A percentile compares a stretch with the other conserved stretches of the same genome.
Evolutionary conservation across 1,140 invertebrate species (phyloP).

Genomic region (Philaenus spumarius): DNA sequence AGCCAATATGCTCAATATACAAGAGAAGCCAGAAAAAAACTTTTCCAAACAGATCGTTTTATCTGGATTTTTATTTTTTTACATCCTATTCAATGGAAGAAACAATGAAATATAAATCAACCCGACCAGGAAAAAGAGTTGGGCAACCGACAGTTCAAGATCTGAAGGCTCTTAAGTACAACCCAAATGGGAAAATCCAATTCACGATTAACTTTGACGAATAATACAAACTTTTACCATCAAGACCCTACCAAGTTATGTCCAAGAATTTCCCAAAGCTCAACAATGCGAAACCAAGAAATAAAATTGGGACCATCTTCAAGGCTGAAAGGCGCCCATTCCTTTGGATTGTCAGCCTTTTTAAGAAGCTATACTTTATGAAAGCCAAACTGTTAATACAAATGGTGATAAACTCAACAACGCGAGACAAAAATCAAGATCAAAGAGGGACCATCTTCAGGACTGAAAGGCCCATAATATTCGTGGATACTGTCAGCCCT

Average conservation of each 20-base stretch:
- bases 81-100: conserved; percentile 12
- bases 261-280: not conserved
- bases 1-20: conserved; percentile 7
- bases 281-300: not conserved
- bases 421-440: no score
- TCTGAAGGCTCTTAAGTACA: conserved; percentile 11
- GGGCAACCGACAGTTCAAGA: conserved; percentile 18
- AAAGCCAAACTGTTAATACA: no score
- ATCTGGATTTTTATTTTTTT: conserved; percentile 22
- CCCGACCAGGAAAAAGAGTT: conserved; percentile 16
- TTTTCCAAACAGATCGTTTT: conserved; percentile 20
- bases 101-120: not conserved
- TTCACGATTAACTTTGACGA: conserved; percentile 6
- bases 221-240: no score
- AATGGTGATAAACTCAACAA: no score
- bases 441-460: no score
- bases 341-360: no score
- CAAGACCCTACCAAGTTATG: not conserved
- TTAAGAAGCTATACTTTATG: no score
- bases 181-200: not conserved
- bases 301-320: not conserved
- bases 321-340: not conserved
- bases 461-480: no score
- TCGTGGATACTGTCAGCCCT: no score
- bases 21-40: conserved; percentile 12